Evolutionary conservation across 1,140 invertebrate genomes (phyloP).

Genomic region (Drosophila erecta): DNA sequence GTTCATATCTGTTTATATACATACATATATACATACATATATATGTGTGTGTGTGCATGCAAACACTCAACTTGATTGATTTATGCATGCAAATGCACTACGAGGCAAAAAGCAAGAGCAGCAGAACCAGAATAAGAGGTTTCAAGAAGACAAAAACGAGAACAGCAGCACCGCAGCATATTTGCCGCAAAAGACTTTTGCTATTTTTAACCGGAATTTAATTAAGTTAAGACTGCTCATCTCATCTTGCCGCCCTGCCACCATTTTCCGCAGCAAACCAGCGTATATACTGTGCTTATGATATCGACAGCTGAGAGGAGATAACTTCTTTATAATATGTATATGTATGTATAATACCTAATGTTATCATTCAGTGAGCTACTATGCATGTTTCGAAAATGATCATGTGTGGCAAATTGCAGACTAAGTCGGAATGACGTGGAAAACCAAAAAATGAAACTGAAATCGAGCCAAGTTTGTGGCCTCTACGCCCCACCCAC

Average conservation of each 20-base stretch:
- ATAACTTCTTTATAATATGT: background rate
- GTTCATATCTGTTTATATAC: too few species aligned
- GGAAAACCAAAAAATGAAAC: slow-evolving; percentile 1
- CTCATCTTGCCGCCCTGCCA: background rate
- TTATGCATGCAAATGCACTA: slow-evolving; percentile 61
- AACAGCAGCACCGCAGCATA: slow-evolving; percentile 9
- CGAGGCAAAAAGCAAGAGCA: slow-evolving; percentile 12
- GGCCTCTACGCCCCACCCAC: too few species aligned
- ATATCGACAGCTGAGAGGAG: background rate
- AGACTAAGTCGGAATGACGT: background rate
- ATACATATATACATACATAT: too few species aligned
- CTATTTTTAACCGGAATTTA: slow-evolving; percentile 29
- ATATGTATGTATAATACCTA: too few species aligned
- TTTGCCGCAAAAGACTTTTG: background rate
- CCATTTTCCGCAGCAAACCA: too few species aligned
- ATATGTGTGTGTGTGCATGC: slow-evolving; percentile 17
- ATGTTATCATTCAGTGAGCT: background rate
- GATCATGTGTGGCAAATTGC: background rate
- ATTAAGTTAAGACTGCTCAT: slow-evolving; percentile 31
- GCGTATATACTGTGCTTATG: too few species aligned
- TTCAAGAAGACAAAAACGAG: background rate
- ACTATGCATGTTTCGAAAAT: background rate
- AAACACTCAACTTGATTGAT: slow-evolving; percentile 74
- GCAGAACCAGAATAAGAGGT: slow-evolving; percentile 7
- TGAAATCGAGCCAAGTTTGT: background rate